Percentiles rank a stretch among this genome's conserved stretches.
Conservation (phyloP, 2,888 invertebrate species). For the Mythimna pallens region DNA sequence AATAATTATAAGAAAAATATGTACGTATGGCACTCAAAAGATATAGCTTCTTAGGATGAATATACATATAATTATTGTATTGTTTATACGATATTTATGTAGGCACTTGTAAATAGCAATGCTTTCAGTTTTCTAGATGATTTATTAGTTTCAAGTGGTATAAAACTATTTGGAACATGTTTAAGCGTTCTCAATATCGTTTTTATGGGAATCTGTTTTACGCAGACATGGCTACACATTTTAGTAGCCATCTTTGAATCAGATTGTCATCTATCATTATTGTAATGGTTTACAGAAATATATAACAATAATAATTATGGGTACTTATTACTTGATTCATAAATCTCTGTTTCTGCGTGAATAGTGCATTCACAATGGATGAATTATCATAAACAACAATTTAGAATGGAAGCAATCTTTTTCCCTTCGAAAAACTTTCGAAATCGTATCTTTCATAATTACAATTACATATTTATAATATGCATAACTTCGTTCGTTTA, state of each 20-base stretch:
- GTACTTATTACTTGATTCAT: not conserved
- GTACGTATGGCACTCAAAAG: slow-evolving; percentile 67
- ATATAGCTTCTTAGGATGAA: slow-evolving; percentile 56
- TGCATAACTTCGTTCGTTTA: slow-evolving; percentile 44
- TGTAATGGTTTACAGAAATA: not conserved
- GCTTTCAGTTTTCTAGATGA: slow-evolving; percentile 23
- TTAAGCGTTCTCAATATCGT: slow-evolving; percentile 2
- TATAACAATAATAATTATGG: slow-evolving; percentile 3
- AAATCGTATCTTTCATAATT: slow-evolving; percentile 5
- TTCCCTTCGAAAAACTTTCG: slow-evolving; percentile 1
- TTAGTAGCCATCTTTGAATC: not conserved
- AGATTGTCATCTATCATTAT: slow-evolving; percentile 2
- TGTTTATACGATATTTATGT: slow-evolving; percentile 37
- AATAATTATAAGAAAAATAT: slow-evolving; percentile 47
- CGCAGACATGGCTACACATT: not conserved
- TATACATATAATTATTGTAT: slow-evolving; percentile 32
- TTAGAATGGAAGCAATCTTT: slow-evolving; percentile 9
- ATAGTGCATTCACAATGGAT: not conserved
- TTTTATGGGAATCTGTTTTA: not conserved
- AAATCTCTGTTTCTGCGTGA: not conserved
- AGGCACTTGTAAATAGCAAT: slow-evolving; percentile 45
- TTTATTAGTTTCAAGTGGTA: not conserved
- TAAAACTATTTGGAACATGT: not conserved
- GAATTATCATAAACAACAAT: not conserved
- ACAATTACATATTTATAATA: slow-evolving; percentile 46